Conservation (phyloP, 2,888 invertebrate species). For the Hermodice carunculata region DNA sequence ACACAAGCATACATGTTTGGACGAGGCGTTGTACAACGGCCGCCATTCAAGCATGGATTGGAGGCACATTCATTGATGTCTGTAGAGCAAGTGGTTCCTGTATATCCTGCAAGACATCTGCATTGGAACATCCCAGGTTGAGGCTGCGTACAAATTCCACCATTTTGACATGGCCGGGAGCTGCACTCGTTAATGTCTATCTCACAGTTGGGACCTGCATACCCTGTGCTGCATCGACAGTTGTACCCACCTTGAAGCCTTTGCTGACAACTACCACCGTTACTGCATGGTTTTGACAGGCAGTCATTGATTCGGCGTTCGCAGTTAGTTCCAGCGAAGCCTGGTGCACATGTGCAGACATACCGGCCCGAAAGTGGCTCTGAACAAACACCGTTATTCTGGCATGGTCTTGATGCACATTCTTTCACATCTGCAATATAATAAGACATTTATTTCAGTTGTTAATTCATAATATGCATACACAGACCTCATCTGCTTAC, state of each 20-base stretch:
- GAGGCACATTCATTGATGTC: slow-evolving; percentile 96
- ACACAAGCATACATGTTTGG: slow-evolving; percentile 71
- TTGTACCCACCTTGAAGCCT: slow-evolving; percentile 14
- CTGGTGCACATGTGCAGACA: slow-evolving; percentile 14
- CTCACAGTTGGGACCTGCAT: slow-evolving; percentile 75
- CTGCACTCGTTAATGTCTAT: slow-evolving; percentile 91
- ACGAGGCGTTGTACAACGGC: slow-evolving; percentile 91
- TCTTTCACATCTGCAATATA: too few relatives aligned
- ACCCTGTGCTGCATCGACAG: slow-evolving; percentile 50
- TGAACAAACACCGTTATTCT: too few relatives aligned
- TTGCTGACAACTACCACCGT: slow-evolving; percentile 31
- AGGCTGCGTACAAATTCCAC: slow-evolving; percentile 84
- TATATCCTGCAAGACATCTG: slow-evolving; percentile 60
- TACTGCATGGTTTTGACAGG: slow-evolving; percentile 38
- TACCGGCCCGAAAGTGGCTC: slow-evolving; percentile 7
- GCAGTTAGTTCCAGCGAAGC: slow-evolving; percentile 33
- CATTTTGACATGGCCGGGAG: slow-evolving; percentile 94
- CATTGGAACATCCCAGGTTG: slow-evolving; percentile 75
- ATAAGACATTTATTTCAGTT: too few relatives aligned
- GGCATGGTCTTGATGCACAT: too few relatives aligned
- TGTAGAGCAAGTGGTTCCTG: slow-evolving; percentile 91
- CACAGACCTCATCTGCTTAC: too few relatives aligned
- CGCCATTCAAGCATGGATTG: slow-evolving; percentile 88
- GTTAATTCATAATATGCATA: too few relatives aligned
- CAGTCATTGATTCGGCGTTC: slow-evolving; percentile 38